Base-by-base conservation (phyloP, 2,888 invertebrate species). In the Philopedon plagiatum region DNA sequence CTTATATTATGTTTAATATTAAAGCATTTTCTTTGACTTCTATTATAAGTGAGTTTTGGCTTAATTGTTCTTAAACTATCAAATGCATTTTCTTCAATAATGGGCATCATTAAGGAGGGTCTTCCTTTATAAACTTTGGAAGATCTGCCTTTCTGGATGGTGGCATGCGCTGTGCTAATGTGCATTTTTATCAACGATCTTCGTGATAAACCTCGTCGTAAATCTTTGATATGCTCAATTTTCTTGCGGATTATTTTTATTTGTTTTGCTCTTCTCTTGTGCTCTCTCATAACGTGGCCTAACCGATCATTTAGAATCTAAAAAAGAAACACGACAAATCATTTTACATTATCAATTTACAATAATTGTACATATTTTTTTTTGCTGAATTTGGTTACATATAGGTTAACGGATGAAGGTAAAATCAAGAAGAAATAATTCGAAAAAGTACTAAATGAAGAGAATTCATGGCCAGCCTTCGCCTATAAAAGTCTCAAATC, bases 21-120 rank as follows among this genome's bases (percentile, higher is more conserved):
- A 23, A 9, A 5, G 3, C 51, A 18, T 15, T 29, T 54, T 9
- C 51, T 29, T 2, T 39, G 15, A 19, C 63, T 62, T 49, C 68
- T 63, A 51, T 62, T 41, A 9, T 44, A 37, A 2, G 72, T 72
- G 8, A 72, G 18, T 44, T 51, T 49, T 5, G 73, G 73, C 51
- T 69, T 65, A 18, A 73, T 54, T 1, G 44, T 13, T 21, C 7
- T 69, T 49, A 73, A 34, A 29, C 46, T 39, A 5, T 60, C 34
- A 65, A 73, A 70, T 15, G 44, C 69, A 11, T 7, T 23, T 9
- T 60, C 54, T 18, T 49, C 44, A 18, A 73, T 60, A 7, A 23
- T 11, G 5, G 73, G 73, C 49, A 70, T 65, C 54, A 54, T 26
- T 8, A 70, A 26, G 1, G 56, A 26, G 5, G 73, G 69, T 39